These are phyloP conservation scores for Idaea straminata DNA, from an alignment of 2,888 invertebrate species.

Conservation along the genomic window DNA sequence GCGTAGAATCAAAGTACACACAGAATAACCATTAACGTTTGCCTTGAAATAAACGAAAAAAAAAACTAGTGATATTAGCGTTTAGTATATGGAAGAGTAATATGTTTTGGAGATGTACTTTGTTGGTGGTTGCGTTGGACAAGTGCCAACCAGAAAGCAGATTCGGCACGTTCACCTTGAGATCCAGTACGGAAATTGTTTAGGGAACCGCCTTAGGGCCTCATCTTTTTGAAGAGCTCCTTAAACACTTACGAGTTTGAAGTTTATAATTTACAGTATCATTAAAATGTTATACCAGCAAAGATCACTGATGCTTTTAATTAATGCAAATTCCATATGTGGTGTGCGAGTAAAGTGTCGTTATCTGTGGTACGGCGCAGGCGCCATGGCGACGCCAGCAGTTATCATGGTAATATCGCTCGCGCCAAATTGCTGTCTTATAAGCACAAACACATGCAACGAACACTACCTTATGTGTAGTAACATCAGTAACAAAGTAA, in stretches of 20 bases:
- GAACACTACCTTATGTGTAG: slow-evolving; percentile 10
- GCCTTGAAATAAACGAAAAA: background rate
- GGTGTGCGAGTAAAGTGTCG: slow-evolving; percentile 18
- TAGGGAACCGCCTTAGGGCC: slow-evolving; percentile 34
- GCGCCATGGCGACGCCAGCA: slow-evolving; percentile 22
- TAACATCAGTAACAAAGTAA: background rate
- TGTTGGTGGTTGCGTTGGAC: slow-evolving; percentile 34
- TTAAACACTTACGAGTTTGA: background rate
- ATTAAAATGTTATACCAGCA: background rate
- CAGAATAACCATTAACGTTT: background rate
- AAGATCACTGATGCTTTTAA: background rate
- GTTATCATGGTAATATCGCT: slow-evolving; percentile 34
- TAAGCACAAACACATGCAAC: slow-evolving; percentile 18
- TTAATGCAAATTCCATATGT: background rate
- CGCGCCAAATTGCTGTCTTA: slow-evolving; percentile 31
- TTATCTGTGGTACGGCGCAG: slow-evolving; percentile 24
- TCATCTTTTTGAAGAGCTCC: slow-evolving; percentile 20
- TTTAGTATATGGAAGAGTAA: slow-evolving; percentile 33
- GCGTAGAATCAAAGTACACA: background rate
- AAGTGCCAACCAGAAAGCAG: slow-evolving; percentile 32
- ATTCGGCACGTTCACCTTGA: slow-evolving; percentile 38
- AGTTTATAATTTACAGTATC: background rate
- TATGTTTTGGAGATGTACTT: slow-evolving; percentile 32
- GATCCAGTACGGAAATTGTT: slow-evolving; percentile 33
- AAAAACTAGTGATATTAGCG: slow-evolving; percentile 21